A percentile compares a stretch with the other conserved stretches of the same genome.
These are phyloP conservation scores for Podocnemis expansa DNA, from an alignment of 2,113 vertebrate genomes.

Conservation along the genomic window DNA sequence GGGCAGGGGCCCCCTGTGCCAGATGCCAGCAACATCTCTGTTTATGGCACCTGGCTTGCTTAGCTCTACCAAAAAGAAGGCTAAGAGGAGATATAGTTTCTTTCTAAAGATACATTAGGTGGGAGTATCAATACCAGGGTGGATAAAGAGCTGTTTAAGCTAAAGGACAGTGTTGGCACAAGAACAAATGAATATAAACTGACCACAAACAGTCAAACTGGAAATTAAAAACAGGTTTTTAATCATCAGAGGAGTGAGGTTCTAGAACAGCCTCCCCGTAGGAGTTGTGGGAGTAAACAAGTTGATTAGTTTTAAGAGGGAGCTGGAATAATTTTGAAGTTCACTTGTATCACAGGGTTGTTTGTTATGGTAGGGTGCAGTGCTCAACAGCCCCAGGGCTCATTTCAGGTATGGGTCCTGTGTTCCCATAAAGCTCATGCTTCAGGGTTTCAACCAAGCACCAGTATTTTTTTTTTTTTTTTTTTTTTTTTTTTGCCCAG, in stretches of 20 bases:
- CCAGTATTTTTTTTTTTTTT: neutral
- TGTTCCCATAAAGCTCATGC: neutral
- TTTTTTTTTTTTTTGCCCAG: neutral
- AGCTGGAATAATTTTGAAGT: neutral
- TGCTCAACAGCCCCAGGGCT: neutral
- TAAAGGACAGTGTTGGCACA: neutral
- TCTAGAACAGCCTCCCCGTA: neutral
- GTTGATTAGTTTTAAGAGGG: neutral
- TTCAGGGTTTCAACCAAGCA: neutral
- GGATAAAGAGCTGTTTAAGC: neutral
- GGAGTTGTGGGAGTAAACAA: neutral
- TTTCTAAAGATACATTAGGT: neutral
- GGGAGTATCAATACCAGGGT: neutral
- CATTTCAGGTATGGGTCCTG: neutral
- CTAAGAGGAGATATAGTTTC: neutral
- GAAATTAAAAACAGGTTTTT: neutral
- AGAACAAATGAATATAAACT: neutral
- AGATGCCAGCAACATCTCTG: no score
- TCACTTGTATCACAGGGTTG: neutral
- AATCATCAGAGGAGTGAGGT: neutral
- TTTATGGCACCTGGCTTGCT: neutral
- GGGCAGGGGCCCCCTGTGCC: no score
- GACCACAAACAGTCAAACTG: neutral
- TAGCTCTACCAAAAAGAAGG: neutral
- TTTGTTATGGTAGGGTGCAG: neutral